Conservation (phyloP, 2,888 invertebrate species). For the Pediacus dermestoides region DNA sequence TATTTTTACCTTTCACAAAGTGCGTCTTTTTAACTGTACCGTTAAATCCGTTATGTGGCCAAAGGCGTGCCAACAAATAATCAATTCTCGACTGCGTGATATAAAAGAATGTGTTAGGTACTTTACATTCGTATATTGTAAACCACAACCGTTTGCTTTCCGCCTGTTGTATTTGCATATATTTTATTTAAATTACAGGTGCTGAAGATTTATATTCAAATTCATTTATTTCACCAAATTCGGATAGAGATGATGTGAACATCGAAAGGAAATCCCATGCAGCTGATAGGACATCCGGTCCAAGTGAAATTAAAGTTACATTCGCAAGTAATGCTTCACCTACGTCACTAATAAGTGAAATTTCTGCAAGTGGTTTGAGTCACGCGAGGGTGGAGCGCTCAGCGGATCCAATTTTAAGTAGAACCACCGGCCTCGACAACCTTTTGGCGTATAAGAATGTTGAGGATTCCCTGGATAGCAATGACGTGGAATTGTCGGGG, state of each 20-base stretch:
- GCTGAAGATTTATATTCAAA: constrained; percentile 58
- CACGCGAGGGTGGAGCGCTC: constrained; percentile 31
- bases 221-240: constrained; percentile 70
- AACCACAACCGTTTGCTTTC: too few species aligned
- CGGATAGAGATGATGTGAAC: constrained; percentile 35
- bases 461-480: constrained; percentile 52
- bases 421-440: constrained; percentile 51
- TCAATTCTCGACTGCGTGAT: constrained; percentile 17
- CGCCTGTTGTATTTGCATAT: too few species aligned
- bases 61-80: constrained; percentile 26
- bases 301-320: constrained; percentile 28
- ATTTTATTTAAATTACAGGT: constrained; percentile 54
- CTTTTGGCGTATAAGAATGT: constrained; percentile 56
- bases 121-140: not conserved
- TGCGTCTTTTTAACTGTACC: constrained; percentile 15
- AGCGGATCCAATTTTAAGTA: constrained; percentile 53
- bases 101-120: not conserved
- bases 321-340: constrained; percentile 7
- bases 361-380: not conserved
- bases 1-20: constrained; percentile 7
- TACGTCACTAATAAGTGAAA: constrained; percentile 20
- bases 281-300: constrained; percentile 34
- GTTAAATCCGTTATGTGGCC: constrained; percentile 31
- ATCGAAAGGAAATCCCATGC: constrained; percentile 12
- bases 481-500: constrained; percentile 51